Evolutionary conservation across 2,113 vertebrate species (phyloP).

Genomic region (Machaerirhynchus nigripectus): DNA sequence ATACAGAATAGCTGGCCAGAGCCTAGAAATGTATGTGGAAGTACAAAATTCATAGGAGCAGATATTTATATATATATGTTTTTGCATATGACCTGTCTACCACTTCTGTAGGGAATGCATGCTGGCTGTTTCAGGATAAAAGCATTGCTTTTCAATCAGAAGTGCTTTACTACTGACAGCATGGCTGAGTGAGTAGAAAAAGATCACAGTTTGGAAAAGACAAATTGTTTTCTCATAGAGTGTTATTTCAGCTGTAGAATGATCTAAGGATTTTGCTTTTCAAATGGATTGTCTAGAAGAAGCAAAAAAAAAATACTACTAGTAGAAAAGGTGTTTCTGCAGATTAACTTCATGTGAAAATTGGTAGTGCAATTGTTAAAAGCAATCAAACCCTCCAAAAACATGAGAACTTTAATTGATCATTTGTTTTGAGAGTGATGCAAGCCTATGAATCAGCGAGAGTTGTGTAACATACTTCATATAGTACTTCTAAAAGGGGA

Average conservation of each 20-base stretch:
- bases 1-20: not conserved
- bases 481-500: slow-evolving; percentile 31
- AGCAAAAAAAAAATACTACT: not conserved
- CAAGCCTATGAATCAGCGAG: slow-evolving; percentile 1
- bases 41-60: not conserved
- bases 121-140: not conserved
- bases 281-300: not conserved
- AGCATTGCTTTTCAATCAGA: not conserved
- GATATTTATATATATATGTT: not conserved
- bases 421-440: slow-evolving; percentile 38
- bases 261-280: not conserved
- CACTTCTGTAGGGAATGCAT: not conserved
- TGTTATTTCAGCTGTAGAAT: not conserved
- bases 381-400: not conserved
- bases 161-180: not conserved
- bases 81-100: not conserved
- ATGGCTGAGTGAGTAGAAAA: not conserved
- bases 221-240: not conserved
- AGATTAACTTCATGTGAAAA: not conserved
- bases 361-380: not conserved
- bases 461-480: slow-evolving; percentile 16
- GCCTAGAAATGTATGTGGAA: not conserved
- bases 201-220: not conserved
- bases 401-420: slow-evolving; percentile 5
- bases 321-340: not conserved